Evolutionary conservation across 2,888 invertebrate genomes (phyloP).

Genomic region (Conchocele bisecta): DNA sequence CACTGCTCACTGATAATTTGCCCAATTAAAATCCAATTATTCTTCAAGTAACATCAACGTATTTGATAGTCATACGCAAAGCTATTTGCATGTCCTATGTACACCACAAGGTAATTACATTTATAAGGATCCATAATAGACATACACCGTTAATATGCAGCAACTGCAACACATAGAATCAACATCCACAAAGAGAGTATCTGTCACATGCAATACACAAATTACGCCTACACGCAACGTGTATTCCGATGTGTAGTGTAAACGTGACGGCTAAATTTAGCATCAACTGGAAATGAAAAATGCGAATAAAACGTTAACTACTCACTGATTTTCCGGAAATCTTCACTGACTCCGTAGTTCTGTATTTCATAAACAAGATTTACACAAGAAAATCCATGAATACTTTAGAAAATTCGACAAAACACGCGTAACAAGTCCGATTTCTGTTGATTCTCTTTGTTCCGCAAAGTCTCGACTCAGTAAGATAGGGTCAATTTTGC

Average conservation of each 20-base stretch:
- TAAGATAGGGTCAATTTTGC: constrained; percentile 52
- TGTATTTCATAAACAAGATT: no score
- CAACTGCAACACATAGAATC: no score
- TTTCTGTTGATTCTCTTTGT: constrained; percentile 42
- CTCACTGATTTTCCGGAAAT: no score
- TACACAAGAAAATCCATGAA: no score
- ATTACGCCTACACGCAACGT: no score
- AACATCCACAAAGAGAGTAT: no score
- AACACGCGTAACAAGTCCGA: background rate
- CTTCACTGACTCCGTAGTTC: no score
- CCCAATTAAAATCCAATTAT: constrained; percentile 46
- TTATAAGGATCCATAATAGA: background rate
- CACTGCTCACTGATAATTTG: background rate
- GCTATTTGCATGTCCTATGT: background rate
- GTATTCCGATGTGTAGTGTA: no score
- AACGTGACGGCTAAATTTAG: no score
- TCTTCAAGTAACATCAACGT: background rate
- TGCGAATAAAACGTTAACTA: no score
- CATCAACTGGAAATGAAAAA: no score
- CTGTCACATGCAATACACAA: no score
- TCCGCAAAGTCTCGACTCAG: constrained; percentile 17
- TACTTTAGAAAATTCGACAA: background rate
- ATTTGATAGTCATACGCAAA: background rate
- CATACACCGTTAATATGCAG: background rate
- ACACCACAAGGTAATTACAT: background rate